These are phyloP conservation scores for Trachythela sp. DNA, from an alignment of 64 coral and sea anemone species.

Conservation along the genomic window DNA sequence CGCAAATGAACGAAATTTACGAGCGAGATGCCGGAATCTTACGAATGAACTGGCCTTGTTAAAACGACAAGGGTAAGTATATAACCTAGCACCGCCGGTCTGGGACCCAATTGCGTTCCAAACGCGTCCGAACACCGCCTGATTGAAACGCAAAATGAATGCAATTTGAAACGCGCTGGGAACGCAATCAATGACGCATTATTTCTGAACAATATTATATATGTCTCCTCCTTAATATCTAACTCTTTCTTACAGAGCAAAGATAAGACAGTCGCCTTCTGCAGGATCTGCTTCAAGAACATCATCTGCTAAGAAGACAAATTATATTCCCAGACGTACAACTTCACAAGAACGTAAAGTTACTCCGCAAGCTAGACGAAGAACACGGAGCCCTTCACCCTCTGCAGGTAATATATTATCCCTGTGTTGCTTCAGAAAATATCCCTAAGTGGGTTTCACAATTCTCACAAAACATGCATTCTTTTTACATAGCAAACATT, in stretches of 20 bases:
- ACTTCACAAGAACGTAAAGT: not conserved
- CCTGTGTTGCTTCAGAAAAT: not conserved
- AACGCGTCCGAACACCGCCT: too few relatives aligned
- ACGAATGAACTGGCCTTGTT: slow-evolving; percentile 91
- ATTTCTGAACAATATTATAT: not conserved
- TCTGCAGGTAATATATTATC: not conserved
- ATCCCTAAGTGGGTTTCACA: too few relatives aligned
- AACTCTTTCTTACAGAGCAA: not conserved
- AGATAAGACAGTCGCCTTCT: slow-evolving; percentile 7
- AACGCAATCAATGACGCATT: not conserved
- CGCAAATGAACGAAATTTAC: slow-evolving; percentile 84
- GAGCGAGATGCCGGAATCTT: slow-evolving; percentile 87
- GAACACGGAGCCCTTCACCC: not conserved
- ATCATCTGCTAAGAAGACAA: not conserved
- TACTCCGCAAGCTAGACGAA: not conserved
- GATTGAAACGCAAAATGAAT: not conserved
- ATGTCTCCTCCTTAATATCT: not conserved
- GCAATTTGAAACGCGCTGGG: not conserved
- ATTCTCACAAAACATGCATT: not conserved
- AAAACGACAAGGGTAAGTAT: slow-evolving; percentile 64
- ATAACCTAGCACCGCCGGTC: too few relatives aligned
- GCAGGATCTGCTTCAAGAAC: not conserved
- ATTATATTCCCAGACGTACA: not conserved
- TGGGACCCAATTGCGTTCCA: not conserved
- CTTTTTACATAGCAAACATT: slow-evolving; percentile 29